These are phyloP conservation scores for Stichopus chloronotus DNA, from an alignment of 35 echinoderm and acorn worm species.

Conservation along the genomic window DNA sequence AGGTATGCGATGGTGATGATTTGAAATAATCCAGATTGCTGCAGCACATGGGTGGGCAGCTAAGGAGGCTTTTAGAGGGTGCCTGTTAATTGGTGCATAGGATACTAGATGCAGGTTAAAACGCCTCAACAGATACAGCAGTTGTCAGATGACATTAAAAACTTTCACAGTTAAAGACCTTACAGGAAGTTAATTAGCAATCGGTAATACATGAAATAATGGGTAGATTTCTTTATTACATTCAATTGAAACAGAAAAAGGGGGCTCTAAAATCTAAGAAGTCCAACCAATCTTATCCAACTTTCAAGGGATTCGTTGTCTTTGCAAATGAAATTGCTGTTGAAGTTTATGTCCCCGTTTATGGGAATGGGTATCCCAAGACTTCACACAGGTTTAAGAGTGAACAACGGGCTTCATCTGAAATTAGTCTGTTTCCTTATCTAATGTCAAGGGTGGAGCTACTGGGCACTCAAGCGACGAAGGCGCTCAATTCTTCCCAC, in stretches of 20 bases:
- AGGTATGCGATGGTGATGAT: constrained; percentile 10
- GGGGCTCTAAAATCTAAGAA: not conserved
- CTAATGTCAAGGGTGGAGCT: not conserved
- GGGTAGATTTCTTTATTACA: constrained; percentile 32
- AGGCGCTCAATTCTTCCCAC: not conserved
- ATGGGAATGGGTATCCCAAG: constrained; percentile 39
- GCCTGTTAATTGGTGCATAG: constrained; percentile 46
- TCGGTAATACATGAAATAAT: constrained; percentile 21
- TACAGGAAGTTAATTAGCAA: constrained; percentile 39
- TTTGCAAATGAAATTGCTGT: constrained; percentile 7
- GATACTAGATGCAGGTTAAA: constrained; percentile 17
- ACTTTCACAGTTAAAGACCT: constrained; percentile 35
- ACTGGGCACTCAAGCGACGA: not conserved
- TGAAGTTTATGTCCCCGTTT: constrained; percentile 50
- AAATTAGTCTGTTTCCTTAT: constrained; percentile 25
- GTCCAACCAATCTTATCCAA: constrained; percentile 16
- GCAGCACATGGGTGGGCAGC: constrained; percentile 2
- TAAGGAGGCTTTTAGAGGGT: constrained; percentile 54
- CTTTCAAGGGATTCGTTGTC: constrained; percentile 19
- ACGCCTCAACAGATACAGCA: constrained; percentile 26
- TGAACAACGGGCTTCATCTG: constrained; percentile 13
- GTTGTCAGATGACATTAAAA: constrained; percentile 50
- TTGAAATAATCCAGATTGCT: constrained; percentile 38
- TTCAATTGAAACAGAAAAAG: constrained; percentile 44
- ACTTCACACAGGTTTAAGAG: not conserved